Evolutionary conservation across 2,888 invertebrate genomes (phyloP).

Genomic region (Halictus quadricinctus): DNA sequence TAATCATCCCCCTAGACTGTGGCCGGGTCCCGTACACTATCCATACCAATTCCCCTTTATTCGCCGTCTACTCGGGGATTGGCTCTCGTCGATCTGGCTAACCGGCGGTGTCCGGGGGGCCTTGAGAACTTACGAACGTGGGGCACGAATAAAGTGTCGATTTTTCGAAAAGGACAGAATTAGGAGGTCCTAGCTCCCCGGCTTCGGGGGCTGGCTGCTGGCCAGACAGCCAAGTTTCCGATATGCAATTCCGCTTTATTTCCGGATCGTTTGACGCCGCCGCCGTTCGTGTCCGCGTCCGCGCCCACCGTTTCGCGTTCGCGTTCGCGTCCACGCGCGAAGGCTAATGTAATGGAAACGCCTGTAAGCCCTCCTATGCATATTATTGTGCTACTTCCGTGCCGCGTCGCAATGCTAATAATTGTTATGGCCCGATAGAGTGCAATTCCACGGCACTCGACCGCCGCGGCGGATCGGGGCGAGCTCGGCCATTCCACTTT

Average conservation of each 20-base stretch:
- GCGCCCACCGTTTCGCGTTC: background rate
- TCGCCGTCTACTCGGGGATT: constrained; percentile 45
- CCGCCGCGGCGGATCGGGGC: constrained; percentile 35
- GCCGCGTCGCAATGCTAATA: constrained; percentile 75
- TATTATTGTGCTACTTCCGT: constrained; percentile 78
- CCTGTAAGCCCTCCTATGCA: constrained; percentile 75
- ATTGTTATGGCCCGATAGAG: constrained; percentile 78
- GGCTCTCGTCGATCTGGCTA: constrained; percentile 42
- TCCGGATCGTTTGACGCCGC: constrained; percentile 77
- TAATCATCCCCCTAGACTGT: constrained; percentile 20
- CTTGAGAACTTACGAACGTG: constrained; percentile 49
- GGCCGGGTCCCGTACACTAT: constrained; percentile 6
- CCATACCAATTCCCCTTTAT: constrained; percentile 40
- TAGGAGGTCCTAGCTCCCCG: constrained; percentile 62
- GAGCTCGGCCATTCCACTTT: constrained; percentile 52
- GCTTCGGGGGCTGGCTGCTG: constrained; percentile 54
- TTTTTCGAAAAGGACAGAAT: constrained; percentile 71
- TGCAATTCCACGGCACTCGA: constrained; percentile 62
- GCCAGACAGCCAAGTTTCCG: constrained; percentile 73
- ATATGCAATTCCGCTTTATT: constrained; percentile 79
- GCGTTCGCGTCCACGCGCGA: constrained; percentile 73
- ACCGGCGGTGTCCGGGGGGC: constrained; percentile 28
- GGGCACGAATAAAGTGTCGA: constrained; percentile 65
- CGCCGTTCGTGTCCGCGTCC: background rate
- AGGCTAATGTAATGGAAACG: constrained; percentile 80